Conservation (phyloP, 2,797 vertebrate species). For the Mormyrus hasselquistii region DNA sequence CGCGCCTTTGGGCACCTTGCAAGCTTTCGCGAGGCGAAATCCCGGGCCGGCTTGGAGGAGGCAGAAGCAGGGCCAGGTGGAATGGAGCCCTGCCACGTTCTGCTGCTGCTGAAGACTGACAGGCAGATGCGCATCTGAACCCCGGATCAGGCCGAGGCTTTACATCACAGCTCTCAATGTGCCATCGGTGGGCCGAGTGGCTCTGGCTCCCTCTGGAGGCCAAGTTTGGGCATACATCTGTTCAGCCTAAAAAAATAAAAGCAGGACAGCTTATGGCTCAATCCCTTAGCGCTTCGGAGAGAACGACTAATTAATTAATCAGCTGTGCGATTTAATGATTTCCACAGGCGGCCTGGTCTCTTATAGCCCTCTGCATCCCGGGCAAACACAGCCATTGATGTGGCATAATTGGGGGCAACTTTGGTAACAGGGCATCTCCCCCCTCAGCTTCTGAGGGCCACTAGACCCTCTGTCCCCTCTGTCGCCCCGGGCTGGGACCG, state of each 20-base stretch:
- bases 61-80: neutral
- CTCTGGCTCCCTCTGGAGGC: conserved; percentile 5
- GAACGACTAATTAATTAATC: neutral
- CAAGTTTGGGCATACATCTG: neutral
- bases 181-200: neutral
- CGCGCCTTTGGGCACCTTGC: neutral
- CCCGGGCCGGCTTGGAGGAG: neutral
- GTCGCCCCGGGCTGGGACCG: conserved; percentile 64
- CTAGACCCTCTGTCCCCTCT: conserved; percentile 47
- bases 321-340: conserved; percentile 66
- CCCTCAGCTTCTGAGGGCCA: conserved; percentile 49
- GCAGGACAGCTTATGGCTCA: neutral
- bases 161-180: neutral
- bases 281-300: neutral
- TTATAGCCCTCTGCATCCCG: conserved; percentile 38
- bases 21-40: neutral
- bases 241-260: neutral
- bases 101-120: neutral
- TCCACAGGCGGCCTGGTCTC: conserved; percentile 56
- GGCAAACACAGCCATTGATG: conserved; percentile 52
- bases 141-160: neutral
- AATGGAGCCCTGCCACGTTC: neutral
- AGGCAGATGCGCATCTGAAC: neutral
- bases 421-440: conserved; percentile 50
- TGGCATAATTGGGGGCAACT: conserved; percentile 65